Base-by-base conservation (phyloP, 2,113 vertebrate species). In the Hippotragus niger region DNA sequence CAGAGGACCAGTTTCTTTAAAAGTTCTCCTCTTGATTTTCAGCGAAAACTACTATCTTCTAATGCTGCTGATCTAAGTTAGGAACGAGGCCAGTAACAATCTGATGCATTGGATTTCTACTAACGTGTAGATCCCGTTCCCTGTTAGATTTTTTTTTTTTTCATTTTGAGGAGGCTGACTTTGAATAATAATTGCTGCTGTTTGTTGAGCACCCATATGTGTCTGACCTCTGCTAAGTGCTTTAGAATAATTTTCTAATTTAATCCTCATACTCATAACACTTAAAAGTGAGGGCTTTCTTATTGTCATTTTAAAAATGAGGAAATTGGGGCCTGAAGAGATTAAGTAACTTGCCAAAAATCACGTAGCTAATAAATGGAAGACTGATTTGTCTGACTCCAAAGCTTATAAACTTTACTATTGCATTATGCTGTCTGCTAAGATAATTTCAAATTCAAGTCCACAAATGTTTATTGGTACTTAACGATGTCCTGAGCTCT, bases 371-470 rank as follows among this genome's bases (percentile, higher is more conserved):
- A 80, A 19, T 95, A 90, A 85, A 53, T 60, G 36, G 60, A 57
- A 87, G 9, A 16, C 33, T 47, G 17, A 15, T 33, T 87, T 84
- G 25, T 90, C 78, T 89, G 40, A 97, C 74, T 91, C n/a, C 5
- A 87, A 43, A 93, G 16, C 45, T 83, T 95, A 5, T 53, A 47
- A 82, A 67, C 8, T 58, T 80, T 84, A 55, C 57, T 31, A 80
- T 89, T 33, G 43, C 9, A n/a, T 53, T 88, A 78, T 31, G 17
- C 47, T 90, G 7, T 23, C 92, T 86, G 53, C 23, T 80, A 88
- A 80, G 45, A 89, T 36, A 76, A 92, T 95, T 96, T 96, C 52
- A 94, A 62, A 74, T 62, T 92, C 12, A 89, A 80, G 58, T 91
- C 9, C 81, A 80, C 47, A 95, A 29, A 33, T 84, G 74, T 57